A percentile compares a stretch with the other conserved stretches of the same genome.
phyloP scores from a whole-genome alignment of 2,113 vertebrate genomes.

The Pseudonaja textilis region DNA sequence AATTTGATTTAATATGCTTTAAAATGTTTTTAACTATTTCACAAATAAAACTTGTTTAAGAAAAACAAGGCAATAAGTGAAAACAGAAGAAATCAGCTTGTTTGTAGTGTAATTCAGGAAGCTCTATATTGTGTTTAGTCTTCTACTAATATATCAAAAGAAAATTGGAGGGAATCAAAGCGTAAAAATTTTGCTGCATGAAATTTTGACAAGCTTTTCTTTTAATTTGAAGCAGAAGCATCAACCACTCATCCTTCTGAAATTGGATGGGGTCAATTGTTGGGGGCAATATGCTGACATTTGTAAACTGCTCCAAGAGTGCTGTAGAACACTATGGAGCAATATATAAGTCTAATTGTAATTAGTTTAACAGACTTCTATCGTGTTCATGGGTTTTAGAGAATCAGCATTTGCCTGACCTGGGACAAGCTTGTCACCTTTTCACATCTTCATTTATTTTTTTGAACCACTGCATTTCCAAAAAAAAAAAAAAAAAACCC shows the following conservation, averaged over 20 bases:
- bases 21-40: not conserved
- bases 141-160: not conserved
- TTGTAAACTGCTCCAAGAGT: too few relatives aligned
- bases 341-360: too few relatives aligned
- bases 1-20: not conserved
- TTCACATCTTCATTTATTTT: not conserved
- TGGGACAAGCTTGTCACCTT: not conserved
- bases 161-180: not conserved
- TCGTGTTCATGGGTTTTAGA: not conserved
- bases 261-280: too few relatives aligned
- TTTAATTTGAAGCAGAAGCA: not conserved
- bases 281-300: too few relatives aligned
- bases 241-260: not conserved
- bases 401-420: not conserved
- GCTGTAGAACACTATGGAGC: too few relatives aligned
- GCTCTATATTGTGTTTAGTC: not conserved
- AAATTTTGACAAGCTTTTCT: not conserved
- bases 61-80: not conserved
- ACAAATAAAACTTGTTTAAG: not conserved
- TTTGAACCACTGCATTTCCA: not conserved
- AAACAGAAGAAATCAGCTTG: not conserved
- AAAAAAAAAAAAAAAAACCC: not conserved
- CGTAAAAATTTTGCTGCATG: not conserved
- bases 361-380: not conserved
- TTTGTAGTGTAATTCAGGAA: not conserved